Evolutionary conservation across 2,113 vertebrate species (phyloP), one percentile per base, ranked within the genome.

Genomic region (Todiramphus chloris): DNA sequence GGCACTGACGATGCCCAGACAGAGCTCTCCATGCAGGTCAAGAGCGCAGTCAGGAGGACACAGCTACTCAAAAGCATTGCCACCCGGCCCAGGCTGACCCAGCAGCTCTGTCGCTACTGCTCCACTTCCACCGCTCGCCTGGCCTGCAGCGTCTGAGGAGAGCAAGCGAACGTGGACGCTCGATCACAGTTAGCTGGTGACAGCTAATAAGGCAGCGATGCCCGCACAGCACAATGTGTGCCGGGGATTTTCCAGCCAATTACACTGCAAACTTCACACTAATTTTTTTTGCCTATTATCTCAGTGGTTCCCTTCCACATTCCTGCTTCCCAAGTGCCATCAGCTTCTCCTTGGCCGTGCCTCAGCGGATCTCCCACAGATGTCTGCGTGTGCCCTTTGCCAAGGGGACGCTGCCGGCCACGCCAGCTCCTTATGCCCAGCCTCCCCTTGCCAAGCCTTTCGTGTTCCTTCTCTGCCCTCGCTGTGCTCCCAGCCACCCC

Each of bases 211-310:
- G 8, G 89, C 67, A 62, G 2, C 1, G 31, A 41, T 0, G 27
- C 80, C 69, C 25, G 43, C 56, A 68, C 51, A 24, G 85, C 10
- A 51, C 83, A 41, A 31, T 1, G 15, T 73, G 86, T 48, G 4
- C 7, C 1, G 0, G 64, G 92, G 83, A 58, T 24, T 92, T 96
- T 94, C 83, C 94, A 92, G 76, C 60, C 94, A 96, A 96, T 97
- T 96, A 89, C 94, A 55, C 74, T 2, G 11, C 25, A 76, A 95
- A 87, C 50, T 59, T 60, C 86, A 79, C 56, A 15, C 77, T 89
- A 51, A 89, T 94, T 92, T 73, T 39, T 51, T 74, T 48, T 63
- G 77, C 70, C 50, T 27, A 7, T 92, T 92, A 95, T 92, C 90
- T 73, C 96, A 84, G 90, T 50, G 74, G 94, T 69, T 92, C 44